phyloP scores from a whole-genome alignment of 1,140 invertebrate species.

The Nasonia longicornis region DNA sequence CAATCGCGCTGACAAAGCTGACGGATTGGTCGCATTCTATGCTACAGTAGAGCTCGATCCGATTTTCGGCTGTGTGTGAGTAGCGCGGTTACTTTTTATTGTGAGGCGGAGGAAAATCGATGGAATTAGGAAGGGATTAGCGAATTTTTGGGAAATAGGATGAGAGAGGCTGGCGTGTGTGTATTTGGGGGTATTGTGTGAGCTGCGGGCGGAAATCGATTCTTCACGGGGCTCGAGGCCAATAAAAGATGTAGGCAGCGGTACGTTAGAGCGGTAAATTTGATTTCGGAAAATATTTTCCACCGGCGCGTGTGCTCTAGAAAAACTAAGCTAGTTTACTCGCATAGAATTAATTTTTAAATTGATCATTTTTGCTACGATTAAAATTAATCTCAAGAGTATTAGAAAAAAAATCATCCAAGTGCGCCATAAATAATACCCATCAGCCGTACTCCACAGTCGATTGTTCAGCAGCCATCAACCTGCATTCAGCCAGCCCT shows the following conservation, averaged over 20 bases:
- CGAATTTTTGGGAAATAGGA: not conserved
- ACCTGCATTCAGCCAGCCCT: not conserved
- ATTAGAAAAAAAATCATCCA: not conserved
- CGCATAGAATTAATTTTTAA: no score
- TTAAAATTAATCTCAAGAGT: no score
- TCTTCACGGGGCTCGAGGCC: not conserved
- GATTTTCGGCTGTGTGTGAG: not conserved
- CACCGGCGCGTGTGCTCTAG: no score
- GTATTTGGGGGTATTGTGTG: no score
- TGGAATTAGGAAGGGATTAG: not conserved
- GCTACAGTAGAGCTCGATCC: not conserved
- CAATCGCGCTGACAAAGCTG: conserved; percentile 2
- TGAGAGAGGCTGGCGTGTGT: not conserved
- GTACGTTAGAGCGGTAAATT: not conserved
- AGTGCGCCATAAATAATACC: not conserved
- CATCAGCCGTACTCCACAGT: not conserved
- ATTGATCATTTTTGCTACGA: no score
- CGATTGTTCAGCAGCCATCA: not conserved
- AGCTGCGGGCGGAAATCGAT: not conserved
- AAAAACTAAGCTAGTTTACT: no score
- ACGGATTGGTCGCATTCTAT: conserved; percentile 4
- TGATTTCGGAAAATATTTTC: not conserved
- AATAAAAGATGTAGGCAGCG: not conserved
- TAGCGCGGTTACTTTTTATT: conserved; percentile 14
- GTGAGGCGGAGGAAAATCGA: not conserved